These are phyloP conservation scores for Drosophila subpulchrella DNA, from an alignment of 1,140 invertebrate genomes.

Conservation along the genomic window DNA sequence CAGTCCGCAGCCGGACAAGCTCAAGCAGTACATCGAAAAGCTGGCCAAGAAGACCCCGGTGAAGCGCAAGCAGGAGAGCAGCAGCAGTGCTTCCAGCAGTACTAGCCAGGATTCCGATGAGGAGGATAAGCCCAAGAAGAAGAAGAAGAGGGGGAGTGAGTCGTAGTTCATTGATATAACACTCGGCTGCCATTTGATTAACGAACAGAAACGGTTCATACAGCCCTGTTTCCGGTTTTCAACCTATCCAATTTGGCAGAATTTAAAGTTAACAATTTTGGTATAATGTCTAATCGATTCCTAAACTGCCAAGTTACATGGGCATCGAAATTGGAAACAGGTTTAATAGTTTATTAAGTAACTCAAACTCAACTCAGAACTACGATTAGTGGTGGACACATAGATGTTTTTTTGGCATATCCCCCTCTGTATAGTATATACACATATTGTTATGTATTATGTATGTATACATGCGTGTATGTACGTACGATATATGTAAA, in stretches of 20 bases:
- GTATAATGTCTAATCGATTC: not conserved
- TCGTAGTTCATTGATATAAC: not conserved
- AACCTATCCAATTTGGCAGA: slow-evolving; percentile 5
- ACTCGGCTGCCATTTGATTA: slow-evolving; percentile 39
- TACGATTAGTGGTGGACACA: slow-evolving; percentile 60
- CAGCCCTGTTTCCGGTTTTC: slow-evolving; percentile 1
- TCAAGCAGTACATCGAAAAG: slow-evolving; percentile 81
- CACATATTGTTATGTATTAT: slow-evolving; percentile 35
- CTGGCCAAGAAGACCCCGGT: slow-evolving; percentile 61
- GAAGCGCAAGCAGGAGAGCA: slow-evolving; percentile 71
- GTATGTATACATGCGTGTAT: slow-evolving; percentile 39
- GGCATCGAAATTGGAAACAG: slow-evolving; percentile 7
- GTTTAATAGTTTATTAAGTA: slow-evolving; percentile 68
- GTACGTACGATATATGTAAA: slow-evolving; percentile 17
- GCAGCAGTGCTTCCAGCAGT: slow-evolving; percentile 48
- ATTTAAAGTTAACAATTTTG: not conserved
- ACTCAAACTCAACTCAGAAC: slow-evolving; percentile 70
- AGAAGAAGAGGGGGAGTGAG: slow-evolving; percentile 53
- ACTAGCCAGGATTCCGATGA: slow-evolving; percentile 51
- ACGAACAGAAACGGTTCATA: slow-evolving; percentile 73
- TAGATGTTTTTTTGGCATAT: slow-evolving; percentile 26
- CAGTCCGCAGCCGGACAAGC: slow-evolving; percentile 86
- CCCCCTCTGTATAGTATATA: slow-evolving; percentile 24
- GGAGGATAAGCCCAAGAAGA: slow-evolving; percentile 68
- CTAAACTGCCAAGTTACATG: not conserved